Evolutionary conservation across 2,888 invertebrate genomes (phyloP).

Genomic region (Drosophila tripunctata): DNA sequence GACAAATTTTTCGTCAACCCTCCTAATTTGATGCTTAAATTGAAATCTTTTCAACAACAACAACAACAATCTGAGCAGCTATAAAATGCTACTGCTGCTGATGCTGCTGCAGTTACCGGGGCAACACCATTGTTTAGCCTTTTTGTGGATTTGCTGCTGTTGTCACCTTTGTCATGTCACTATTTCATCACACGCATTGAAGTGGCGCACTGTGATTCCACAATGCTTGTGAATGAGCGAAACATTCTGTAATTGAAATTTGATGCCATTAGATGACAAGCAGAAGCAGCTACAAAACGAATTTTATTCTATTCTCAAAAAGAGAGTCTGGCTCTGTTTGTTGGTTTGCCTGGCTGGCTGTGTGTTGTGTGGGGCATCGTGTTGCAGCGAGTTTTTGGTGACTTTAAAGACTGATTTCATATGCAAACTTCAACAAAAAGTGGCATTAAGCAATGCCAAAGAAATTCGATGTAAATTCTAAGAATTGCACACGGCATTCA

Average conservation of each 20-base stretch:
- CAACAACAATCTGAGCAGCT: constrained; percentile 44
- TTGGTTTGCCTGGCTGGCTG: constrained; percentile 22
- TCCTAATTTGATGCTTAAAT: constrained; percentile 73
- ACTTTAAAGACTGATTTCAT: constrained; percentile 53
- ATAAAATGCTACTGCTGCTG: constrained; percentile 22
- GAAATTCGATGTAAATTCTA: constrained; percentile 71
- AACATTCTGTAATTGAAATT: constrained; percentile 82
- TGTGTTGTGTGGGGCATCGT: constrained; percentile 43
- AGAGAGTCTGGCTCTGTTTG: too few relatives aligned
- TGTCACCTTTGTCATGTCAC: constrained; percentile 77
- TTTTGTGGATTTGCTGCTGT: constrained; percentile 71
- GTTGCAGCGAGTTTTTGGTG: constrained; percentile 61
- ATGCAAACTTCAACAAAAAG: constrained; percentile 46
- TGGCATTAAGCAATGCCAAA: constrained; percentile 62
- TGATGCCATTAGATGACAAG: constrained; percentile 78
- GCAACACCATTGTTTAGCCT: constrained; percentile 73
- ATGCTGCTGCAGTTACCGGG: constrained; percentile 25
- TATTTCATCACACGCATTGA: constrained; percentile 66
- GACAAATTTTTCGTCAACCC: constrained; percentile 76
- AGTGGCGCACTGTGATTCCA: constrained; percentile 49
- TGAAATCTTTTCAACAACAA: constrained; percentile 58
- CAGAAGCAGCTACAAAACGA: constrained; percentile 36
- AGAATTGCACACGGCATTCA: constrained; percentile 66
- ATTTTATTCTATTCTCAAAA: not conserved
- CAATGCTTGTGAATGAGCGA: constrained; percentile 54